phyloP scores from a whole-genome alignment of 1,140 invertebrate genomes.

The Neodiprion fabricii region DNA sequence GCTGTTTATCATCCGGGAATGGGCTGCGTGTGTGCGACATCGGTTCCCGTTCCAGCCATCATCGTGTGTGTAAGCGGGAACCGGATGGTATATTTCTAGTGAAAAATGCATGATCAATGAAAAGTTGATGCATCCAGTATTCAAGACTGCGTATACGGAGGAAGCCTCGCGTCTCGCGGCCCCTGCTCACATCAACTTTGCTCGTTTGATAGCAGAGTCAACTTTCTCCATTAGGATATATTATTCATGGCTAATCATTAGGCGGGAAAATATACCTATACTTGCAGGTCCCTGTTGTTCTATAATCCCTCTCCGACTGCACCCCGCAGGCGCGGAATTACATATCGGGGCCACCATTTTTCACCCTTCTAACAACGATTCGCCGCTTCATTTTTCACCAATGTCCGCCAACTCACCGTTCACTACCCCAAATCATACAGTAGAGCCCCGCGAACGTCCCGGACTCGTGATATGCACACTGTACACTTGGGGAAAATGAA shows the following conservation, averaged over 20 bases:
- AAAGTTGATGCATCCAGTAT: too few species aligned
- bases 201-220: background rate
- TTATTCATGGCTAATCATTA: constrained; percentile 35
- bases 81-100: too few species aligned
- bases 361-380: constrained; percentile 24
- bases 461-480: background rate
- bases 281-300: background rate
- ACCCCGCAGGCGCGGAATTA: constrained; percentile 6
- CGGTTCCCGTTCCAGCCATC: too few species aligned
- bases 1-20: too few species aligned
- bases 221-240: constrained; percentile 36
- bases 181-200: background rate
- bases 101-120: too few species aligned
- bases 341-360: constrained; percentile 30
- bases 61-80: too few species aligned
- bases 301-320: background rate
- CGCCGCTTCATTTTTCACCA: constrained; percentile 35
- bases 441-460: constrained; percentile 12
- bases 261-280: constrained; percentile 37
- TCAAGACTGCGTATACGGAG: background rate
- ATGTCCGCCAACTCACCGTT: constrained; percentile 23
- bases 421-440: constrained; percentile 25
- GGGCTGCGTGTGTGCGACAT: too few species aligned
- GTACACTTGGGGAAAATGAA: background rate
- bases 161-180: background rate